These are phyloP conservation scores for Sminthurides aquaticus DNA, from an alignment of 2,888 invertebrate species.

Conservation along the genomic window DNA sequence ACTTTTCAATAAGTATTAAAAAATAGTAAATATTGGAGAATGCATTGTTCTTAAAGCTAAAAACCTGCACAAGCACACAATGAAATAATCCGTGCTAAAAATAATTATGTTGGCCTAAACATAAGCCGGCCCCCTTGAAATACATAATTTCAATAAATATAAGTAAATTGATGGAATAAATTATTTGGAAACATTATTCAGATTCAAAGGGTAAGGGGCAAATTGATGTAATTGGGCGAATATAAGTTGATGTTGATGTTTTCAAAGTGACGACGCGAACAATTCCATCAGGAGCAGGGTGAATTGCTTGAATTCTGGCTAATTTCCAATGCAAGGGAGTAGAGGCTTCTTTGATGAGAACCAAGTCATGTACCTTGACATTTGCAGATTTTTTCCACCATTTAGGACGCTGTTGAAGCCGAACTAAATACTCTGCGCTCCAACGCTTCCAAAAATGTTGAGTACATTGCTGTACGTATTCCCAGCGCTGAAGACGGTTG, in stretches of 20 bases:
- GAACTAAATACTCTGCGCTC: conserved; percentile 42
- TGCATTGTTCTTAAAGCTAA: too few relatives aligned
- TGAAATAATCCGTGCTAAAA: too few relatives aligned
- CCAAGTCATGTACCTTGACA: conserved; percentile 42
- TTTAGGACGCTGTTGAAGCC: conserved; percentile 44
- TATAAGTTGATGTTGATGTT: conserved; percentile 25
- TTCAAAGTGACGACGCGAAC: conserved; percentile 43
- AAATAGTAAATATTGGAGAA: too few relatives aligned
- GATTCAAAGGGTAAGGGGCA: too few relatives aligned
- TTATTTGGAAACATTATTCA: too few relatives aligned
- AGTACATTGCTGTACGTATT: conserved; percentile 43
- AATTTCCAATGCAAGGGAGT: conserved; percentile 44
- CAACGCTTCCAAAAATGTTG: conserved; percentile 40
- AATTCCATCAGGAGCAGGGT: conserved; percentile 43
- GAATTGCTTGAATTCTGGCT: conserved; percentile 40
- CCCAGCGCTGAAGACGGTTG: conserved; percentile 40
- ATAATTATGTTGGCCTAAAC: too few relatives aligned
- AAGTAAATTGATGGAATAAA: too few relatives aligned
- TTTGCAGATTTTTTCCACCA: conserved; percentile 29
- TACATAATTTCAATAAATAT: too few relatives aligned
- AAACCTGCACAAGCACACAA: too few relatives aligned
- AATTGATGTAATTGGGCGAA: background rate
- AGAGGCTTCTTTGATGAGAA: conserved; percentile 44
- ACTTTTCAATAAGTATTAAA: too few relatives aligned
- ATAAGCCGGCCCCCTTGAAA: too few relatives aligned